A percentile compares a stretch with the other conserved stretches of the same genome.
phyloP scores from a whole-genome alignment of 1,140 invertebrate genomes.

The Nasonia longicornis region DNA sequence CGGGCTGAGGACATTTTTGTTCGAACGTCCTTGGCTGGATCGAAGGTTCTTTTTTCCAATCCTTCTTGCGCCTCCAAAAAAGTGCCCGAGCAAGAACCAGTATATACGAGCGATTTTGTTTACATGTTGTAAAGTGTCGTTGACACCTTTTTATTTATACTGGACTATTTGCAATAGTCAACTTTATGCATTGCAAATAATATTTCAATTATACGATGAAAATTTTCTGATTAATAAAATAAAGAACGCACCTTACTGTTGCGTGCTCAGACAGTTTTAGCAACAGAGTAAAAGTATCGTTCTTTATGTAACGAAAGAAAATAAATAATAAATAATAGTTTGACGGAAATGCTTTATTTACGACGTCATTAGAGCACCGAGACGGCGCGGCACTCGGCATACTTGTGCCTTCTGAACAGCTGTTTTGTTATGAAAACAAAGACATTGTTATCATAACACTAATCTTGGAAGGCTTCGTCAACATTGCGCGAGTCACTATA shows the following conservation, averaged over 20 bases:
- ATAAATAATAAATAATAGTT: no score
- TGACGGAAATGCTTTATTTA: background rate
- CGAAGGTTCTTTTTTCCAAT: background rate
- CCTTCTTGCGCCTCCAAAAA: background rate
- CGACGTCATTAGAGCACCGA: background rate
- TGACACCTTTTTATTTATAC: no score
- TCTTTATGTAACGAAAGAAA: no score
- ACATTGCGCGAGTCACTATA: background rate
- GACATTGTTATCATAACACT: background rate
- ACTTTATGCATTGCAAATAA: no score
- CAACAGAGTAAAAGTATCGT: no score
- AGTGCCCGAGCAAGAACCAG: background rate
- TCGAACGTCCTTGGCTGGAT: background rate
- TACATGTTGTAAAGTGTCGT: no score
- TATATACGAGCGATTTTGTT: no score
- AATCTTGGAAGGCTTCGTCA: background rate
- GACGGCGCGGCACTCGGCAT: background rate
- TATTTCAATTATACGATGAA: no score
- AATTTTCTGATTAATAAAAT: no score
- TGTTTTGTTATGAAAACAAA: conserved; percentile 15
- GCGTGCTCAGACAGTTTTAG: no score
- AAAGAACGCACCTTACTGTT: no score
- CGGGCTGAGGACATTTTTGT: background rate
- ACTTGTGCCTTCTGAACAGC: background rate
- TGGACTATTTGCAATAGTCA: no score